These are phyloP conservation scores for Parauchenoglanis ngamensis DNA, from an alignment of 2,797 vertebrate species.

Conservation along the genomic window DNA sequence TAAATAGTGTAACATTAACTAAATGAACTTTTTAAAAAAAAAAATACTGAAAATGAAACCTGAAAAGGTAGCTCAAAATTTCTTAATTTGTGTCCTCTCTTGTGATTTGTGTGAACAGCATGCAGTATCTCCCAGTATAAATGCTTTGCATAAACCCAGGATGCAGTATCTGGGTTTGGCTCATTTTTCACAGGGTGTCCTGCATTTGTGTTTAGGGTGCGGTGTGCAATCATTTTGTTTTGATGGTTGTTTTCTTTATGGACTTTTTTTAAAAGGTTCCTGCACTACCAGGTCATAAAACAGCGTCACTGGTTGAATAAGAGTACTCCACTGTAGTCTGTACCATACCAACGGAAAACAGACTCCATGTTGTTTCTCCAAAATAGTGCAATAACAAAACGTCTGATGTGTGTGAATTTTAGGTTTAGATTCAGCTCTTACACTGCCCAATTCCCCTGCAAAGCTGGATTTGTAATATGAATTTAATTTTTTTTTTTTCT, in stretches of 20 bases:
- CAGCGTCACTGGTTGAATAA: neutral
- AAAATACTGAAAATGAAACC: neutral
- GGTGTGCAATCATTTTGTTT: constrained; percentile 1
- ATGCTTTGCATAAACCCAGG: neutral
- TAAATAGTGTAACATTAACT: neutral
- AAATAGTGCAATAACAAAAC: neutral
- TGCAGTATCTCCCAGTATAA: neutral
- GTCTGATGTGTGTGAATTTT: neutral
- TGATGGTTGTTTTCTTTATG: neutral
- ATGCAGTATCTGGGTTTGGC: neutral
- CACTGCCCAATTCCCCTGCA: neutral
- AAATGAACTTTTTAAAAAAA: neutral
- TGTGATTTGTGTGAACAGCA: neutral
- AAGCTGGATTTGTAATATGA: too few species aligned
- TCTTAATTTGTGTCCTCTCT: neutral
- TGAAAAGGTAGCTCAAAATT: neutral
- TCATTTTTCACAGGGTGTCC: neutral
- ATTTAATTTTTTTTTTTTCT: neutral
- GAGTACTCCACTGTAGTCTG: neutral
- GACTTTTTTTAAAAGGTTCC: neutral
- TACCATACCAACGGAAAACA: neutral
- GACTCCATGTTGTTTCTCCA: neutral
- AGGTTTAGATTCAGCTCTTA: neutral
- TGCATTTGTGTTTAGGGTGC: constrained; percentile 4
- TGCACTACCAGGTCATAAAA: neutral